Evolutionary conservation across 2,797 vertebrate genomes (phyloP), one percentile per base, ranked within the genome.

Genomic region (Pangasius sanitwongsei): DNA sequence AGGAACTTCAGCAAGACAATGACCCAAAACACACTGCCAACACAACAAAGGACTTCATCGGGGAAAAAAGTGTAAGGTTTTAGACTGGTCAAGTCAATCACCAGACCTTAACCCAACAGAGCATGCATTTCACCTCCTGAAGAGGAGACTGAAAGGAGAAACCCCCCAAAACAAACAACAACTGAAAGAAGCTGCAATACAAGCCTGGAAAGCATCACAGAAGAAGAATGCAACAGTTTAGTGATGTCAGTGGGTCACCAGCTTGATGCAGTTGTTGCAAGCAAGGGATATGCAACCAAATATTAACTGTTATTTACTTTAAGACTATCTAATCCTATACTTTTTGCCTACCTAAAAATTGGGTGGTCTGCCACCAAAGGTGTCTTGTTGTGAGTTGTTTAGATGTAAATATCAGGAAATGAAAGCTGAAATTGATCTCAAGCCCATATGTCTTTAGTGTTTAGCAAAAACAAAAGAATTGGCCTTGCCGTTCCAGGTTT

Each of bases 301-400:
- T 55, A 69, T 84, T 84, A 69, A 31, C 28, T 50, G 28, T n/a
- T 83, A 11, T 20, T 77, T 77, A 37, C 31, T 57, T 78, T 82
- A 20, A 34, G 8, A 20, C 16, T 59, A 37, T 81, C 48, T 57
- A 31, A 34, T 57, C 16, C 9, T 34, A 20, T 23, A 34, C 18
- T 20, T 55, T 18, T 31, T 31, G 50, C 50, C 18, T 81, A 57
- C 18, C 13, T 78, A 31, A 78, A 78, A 31, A 78, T 31, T 55
- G 37, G 20, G 31, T 41, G 37, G 18, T 9, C 20, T 41, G 34
- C 34, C 25, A 50, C 11, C 25, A 50, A 28, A 57, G 18, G 53
- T 57, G 31, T 0, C 3, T 0, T 34, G 5, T 53, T 31, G 6
- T 81, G 20, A 12, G 31, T 61, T 59, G 18, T 81, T 78, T 78